These are phyloP conservation scores for Pangasius macronema DNA, from an alignment of 2,797 vertebrate species.

Conservation along the genomic window DNA sequence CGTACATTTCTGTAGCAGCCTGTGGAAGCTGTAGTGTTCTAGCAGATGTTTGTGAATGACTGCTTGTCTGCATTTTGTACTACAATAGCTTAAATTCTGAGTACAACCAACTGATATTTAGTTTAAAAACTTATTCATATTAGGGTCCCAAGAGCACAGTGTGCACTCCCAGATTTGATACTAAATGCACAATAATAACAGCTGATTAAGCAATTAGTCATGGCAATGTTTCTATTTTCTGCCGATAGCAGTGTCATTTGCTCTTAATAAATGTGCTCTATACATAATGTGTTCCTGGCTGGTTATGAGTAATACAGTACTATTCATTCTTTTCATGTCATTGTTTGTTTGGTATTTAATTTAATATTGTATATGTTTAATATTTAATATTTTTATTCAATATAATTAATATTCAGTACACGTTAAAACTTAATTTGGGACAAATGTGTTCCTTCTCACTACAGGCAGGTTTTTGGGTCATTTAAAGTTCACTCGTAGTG, in stretches of 20 bases:
- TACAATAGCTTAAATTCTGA: background rate
- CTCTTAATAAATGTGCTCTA: background rate
- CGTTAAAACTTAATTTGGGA: background rate
- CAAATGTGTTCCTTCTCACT: background rate
- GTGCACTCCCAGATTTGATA: background rate
- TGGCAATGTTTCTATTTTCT: background rate
- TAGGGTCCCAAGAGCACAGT: background rate
- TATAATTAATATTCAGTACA: no score
- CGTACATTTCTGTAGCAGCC: background rate
- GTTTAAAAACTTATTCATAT: background rate
- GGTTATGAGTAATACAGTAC: background rate
- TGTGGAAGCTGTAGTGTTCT: background rate
- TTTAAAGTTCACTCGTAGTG: background rate
- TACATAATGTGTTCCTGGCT: background rate
- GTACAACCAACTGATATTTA: background rate
- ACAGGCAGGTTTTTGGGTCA: background rate
- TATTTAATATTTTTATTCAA: no score
- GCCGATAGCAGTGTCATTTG: no score
- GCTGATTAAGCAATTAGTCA: background rate
- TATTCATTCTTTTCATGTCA: background rate
- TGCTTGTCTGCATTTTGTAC: background rate
- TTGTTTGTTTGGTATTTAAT: background rate
- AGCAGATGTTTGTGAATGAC: conserved; percentile 10
- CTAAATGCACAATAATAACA: background rate
- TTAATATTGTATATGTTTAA: background rate